Conservation (phyloP, 1,140 invertebrate genomes). For the Trichogramma pretiosum region DNA sequence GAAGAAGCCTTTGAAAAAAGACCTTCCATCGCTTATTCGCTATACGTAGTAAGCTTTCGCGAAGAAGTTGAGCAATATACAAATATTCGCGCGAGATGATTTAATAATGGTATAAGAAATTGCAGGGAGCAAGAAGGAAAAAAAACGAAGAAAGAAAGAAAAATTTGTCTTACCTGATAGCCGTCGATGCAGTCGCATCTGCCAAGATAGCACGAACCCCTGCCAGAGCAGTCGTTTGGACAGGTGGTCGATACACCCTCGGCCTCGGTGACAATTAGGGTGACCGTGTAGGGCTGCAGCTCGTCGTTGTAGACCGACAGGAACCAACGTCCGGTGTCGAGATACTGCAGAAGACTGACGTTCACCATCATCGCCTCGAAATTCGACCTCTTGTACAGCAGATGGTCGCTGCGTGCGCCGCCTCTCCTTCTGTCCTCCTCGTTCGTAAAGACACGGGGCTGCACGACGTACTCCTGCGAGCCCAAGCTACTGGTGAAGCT, state of each 20-base stretch:
- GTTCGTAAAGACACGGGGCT: conserved; percentile 9
- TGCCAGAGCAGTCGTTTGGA: conserved; percentile 87
- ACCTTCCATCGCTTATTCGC: no score
- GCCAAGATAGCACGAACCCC: conserved; percentile 89
- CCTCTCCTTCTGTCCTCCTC: no score
- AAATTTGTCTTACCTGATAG: conserved; percentile 76
- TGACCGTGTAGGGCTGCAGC: conserved; percentile 69
- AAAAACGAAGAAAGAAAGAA: background rate
- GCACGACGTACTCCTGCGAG: conserved; percentile 12
- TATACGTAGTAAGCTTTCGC: no score
- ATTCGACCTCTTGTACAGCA: conserved; percentile 43
- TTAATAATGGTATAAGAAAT: background rate
- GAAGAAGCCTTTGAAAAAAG: no score
- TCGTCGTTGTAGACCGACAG: conserved; percentile 93
- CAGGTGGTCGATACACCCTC: conserved; percentile 82
- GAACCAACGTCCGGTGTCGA: conserved; percentile 92
- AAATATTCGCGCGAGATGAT: background rate
- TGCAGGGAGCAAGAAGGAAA: background rate
- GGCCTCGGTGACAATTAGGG: conserved; percentile 71
- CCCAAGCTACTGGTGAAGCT: conserved; percentile 23
- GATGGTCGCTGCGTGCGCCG: conserved; percentile 26
- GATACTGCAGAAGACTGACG: conserved; percentile 75
- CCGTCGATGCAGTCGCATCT: conserved; percentile 94
- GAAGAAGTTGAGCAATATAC: no score
- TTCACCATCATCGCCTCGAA: conserved; percentile 67